phyloP scores from a whole-genome alignment of 2,888 invertebrate species.

The Trissoscelio sp. region DNA sequence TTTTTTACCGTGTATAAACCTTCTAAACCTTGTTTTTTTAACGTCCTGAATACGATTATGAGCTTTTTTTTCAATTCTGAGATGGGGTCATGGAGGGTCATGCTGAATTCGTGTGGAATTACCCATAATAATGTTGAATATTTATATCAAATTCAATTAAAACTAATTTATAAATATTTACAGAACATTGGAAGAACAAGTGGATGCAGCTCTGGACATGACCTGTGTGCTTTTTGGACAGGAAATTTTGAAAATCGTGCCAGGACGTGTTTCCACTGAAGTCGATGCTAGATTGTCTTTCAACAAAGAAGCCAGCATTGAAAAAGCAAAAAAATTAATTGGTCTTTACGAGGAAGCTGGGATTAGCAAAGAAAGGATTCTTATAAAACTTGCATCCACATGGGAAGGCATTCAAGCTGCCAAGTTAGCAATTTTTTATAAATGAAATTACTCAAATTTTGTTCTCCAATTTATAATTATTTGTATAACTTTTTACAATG shows the following conservation, averaged over 20 bases:
- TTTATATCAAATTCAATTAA: too few species aligned
- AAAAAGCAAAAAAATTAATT: constrained; percentile 95
- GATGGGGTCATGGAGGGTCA: too few species aligned
- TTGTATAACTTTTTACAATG: too few species aligned
- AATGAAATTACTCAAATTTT: background rate
- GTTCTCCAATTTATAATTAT: too few species aligned
- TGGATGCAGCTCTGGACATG: constrained; percentile 95
- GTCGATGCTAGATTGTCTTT: constrained; percentile 98
- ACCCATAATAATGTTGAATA: too few species aligned
- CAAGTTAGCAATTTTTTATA: constrained; percentile 85
- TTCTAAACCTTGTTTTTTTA: too few species aligned
- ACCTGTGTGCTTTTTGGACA: constrained; percentile 97
- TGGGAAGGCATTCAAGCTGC: constrained; percentile 99
- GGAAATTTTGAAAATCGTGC: constrained; percentile 98
- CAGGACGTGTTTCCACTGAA: constrained; percentile 98
- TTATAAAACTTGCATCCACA: constrained; percentile 98
- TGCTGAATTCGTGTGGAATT: too few species aligned
- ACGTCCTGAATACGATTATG: too few species aligned
- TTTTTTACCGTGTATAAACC: too few species aligned
- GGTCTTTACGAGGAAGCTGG: constrained; percentile 92
- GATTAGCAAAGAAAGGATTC: constrained; percentile 96
- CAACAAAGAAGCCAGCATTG: constrained; percentile 95
- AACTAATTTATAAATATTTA: too few species aligned
- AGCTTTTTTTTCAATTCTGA: too few species aligned
- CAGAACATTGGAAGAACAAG: constrained; percentile 89